Conservation (phyloP, 2,797 vertebrate species). For the Mormyrops boulengeri region DNA sequence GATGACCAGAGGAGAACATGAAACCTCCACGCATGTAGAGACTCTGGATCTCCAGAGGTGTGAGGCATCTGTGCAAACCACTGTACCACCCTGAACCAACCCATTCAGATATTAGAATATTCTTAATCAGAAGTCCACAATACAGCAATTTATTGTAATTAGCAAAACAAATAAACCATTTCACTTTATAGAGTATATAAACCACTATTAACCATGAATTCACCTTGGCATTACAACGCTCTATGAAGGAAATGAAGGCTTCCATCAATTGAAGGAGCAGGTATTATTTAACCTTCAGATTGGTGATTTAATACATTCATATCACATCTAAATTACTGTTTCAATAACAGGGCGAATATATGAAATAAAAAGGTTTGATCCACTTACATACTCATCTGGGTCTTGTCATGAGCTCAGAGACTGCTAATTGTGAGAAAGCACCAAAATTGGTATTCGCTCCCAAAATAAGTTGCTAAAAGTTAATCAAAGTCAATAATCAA, state of each 20-base stretch:
- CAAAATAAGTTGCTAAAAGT: neutral
- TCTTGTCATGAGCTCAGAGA: neutral
- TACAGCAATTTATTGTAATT: neutral
- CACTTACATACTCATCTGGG: neutral
- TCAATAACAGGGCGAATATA: neutral
- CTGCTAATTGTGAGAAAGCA: neutral
- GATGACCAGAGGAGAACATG: neutral
- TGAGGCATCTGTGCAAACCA: neutral
- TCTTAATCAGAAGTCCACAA: neutral
- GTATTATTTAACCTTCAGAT: neutral
- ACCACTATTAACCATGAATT: neutral
- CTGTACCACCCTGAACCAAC: neutral
- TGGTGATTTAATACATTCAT: neutral
- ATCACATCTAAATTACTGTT: neutral
- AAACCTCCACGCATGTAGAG: neutral
- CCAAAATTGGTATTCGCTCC: neutral
- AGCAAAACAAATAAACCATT: neutral
- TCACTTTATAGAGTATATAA: neutral
- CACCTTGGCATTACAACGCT: neutral
- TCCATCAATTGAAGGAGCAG: neutral
- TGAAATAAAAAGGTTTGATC: neutral
- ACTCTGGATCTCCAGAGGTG: neutral
- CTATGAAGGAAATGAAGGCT: neutral
- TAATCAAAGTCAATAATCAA: neutral
- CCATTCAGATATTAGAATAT: neutral